Percentiles rank a stretch among this genome's conserved stretches.
Evolutionary conservation across 2,113 vertebrate species (phyloP).

Genomic region (Tachysurus vachellii): DNA sequence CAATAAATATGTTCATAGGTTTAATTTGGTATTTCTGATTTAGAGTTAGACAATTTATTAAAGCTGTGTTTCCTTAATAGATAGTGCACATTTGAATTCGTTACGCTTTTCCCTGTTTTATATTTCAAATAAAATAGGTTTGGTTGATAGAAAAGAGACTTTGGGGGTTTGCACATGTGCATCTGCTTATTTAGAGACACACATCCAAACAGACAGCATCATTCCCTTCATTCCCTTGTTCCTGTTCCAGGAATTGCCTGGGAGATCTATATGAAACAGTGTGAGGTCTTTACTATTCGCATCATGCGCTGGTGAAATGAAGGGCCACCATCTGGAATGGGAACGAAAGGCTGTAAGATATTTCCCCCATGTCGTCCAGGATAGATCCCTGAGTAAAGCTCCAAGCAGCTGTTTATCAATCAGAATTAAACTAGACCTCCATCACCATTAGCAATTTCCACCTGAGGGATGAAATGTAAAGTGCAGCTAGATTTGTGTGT

Average conservation of each 20-base stretch:
- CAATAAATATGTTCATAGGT: slow-evolving; percentile 57
- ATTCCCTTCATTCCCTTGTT: slow-evolving; percentile 30
- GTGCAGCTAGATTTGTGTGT: not conserved
- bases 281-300: slow-evolving; percentile 53
- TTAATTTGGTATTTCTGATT: slow-evolving; percentile 11
- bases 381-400: slow-evolving; percentile 22
- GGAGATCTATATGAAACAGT: slow-evolving; percentile 49
- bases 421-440: not conserved
- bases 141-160: not conserved
- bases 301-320: slow-evolving; percentile 45
- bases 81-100: not conserved
- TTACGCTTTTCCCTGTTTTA: not conserved
- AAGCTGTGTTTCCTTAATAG: slow-evolving; percentile 19
- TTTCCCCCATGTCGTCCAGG: slow-evolving; percentile 18
- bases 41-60: not conserved
- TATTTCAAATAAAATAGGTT: not conserved
- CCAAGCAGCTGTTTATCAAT: slow-evolving; percentile 31
- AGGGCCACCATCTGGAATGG: slow-evolving; percentile 54
- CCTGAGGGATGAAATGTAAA: not conserved
- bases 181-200: slow-evolving; percentile 11
- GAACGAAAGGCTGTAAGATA: slow-evolving; percentile 20
- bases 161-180: slow-evolving; percentile 27
- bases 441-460: not conserved
- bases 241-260: slow-evolving; percentile 45
- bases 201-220: slow-evolving; percentile 6